Evolutionary conservation across 2,797 vertebrate genomes (phyloP).

Genomic region (Acanthornis magna): DNA sequence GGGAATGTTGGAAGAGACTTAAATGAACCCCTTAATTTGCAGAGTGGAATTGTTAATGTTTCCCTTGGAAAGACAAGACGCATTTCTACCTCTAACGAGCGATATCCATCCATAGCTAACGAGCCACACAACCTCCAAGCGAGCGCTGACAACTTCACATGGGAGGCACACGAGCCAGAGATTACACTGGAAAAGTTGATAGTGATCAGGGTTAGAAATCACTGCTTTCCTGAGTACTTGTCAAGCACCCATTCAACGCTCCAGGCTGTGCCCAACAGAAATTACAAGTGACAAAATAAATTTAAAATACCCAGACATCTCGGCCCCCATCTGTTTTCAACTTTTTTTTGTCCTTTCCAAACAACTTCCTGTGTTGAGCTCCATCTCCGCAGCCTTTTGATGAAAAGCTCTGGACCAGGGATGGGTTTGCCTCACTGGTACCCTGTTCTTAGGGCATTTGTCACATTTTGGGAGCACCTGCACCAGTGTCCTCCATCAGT

Average conservation of each 20-base stretch:
- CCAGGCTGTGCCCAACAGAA: constrained; percentile 9
- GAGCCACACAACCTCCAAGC: not conserved
- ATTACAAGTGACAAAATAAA: constrained; percentile 2
- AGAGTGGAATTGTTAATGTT: constrained; percentile 29
- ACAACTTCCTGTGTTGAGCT: not conserved
- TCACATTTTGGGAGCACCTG: not conserved
- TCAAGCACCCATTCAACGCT: not conserved
- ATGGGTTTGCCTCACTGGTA: not conserved
- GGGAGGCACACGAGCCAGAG: not conserved
- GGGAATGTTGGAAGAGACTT: not conserved
- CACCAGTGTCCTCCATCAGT: accelerated
- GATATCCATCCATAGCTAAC: constrained; percentile 33
- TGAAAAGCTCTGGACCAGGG: accelerated
- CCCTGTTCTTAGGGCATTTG: not conserved
- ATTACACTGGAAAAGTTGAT: not conserved
- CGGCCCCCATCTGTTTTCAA: not conserved
- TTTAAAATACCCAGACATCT: not conserved
- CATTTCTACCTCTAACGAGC: constrained; percentile 17
- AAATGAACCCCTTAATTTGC: constrained; percentile 46
- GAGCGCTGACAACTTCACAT: not conserved
- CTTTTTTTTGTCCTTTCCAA: not conserved
- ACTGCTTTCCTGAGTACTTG: not conserved
- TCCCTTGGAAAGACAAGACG: constrained; percentile 15
- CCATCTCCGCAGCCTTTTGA: not conserved
- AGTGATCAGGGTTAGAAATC: constrained; percentile 16